Base-by-base conservation (phyloP, 2,113 vertebrate genomes). In the Oncorhynchus kisutch region DNA sequence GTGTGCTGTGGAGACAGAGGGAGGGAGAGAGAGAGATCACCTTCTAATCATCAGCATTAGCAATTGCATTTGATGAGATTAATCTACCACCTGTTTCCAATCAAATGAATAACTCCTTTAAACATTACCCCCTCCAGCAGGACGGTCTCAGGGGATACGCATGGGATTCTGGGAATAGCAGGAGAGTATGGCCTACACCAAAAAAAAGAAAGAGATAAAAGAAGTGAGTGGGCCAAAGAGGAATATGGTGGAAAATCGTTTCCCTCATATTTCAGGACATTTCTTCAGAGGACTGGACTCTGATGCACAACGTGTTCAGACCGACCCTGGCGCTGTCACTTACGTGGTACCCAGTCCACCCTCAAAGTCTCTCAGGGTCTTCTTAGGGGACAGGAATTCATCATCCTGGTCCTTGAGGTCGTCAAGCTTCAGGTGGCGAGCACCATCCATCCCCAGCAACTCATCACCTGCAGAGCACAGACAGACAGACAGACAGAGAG, bases 91-190 rank as follows among this genome's bases (percentile, higher is more conserved):
- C 39, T 45, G 39, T 45, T 12, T 45, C 39, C 39, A 45, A 45
- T 45, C 39, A 31, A 31, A 4, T 60, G 4, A 31, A 3, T 45
- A 45, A 67, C 1, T 0, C 18, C 9, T 22, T 67, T 75, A 76
- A 45, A 45, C 18, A 72, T 18, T 83, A 94, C 98, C 64, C 94
- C 91, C 73, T 98, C 97, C 77, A 94, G 80, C 77, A 96, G 86
- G 84, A 96, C 94, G 0, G 95, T 96, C 92, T 99, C 97, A 1
- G 97, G 97, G 11, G 95, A 97, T 82, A 97, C 84, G 7, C 96
- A 97, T n/a, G 97, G 96, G 75, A 98, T 96, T 82, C 92, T 95
- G 5, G 93, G 95, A 83, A 97, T 94, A 75, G 95, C 95, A 72
- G 96, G 96, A 80, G 96, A 96, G 79, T 97, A 97, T 16, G 94